These are phyloP conservation scores for Kryphioiulus occultus DNA, from an alignment of 2,888 invertebrate species.

Conservation along the genomic window DNA sequence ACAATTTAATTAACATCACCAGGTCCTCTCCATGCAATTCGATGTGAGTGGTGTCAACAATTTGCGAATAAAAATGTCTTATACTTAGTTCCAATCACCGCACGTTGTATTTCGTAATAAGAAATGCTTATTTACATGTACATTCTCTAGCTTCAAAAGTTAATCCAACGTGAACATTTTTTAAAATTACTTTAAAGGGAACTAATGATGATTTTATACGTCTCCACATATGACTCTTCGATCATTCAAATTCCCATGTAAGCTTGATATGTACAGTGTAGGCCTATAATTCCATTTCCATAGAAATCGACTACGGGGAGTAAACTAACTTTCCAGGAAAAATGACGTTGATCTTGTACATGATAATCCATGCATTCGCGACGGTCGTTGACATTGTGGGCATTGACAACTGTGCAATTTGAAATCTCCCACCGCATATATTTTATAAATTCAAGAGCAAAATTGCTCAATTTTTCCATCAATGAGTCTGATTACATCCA, in stretches of 20 bases:
- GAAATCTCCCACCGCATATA: slow-evolving; percentile 21
- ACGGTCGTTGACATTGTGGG: neutral
- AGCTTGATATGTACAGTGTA: neutral
- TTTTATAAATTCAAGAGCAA: slow-evolving; percentile 33
- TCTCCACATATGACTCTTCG: neutral
- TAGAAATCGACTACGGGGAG: neutral
- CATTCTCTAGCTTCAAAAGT: no score
- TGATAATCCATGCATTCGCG: slow-evolving; percentile 2
- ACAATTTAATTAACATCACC: neutral
- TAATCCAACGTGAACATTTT: neutral
- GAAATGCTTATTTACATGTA: no score
- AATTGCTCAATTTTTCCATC: slow-evolving; percentile 36
- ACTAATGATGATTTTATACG: neutral
- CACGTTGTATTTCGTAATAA: neutral
- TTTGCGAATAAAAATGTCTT: neutral
- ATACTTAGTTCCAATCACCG: no score
- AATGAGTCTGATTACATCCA: slow-evolving; percentile 36
- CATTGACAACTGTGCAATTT: slow-evolving; percentile 2
- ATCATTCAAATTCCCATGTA: neutral
- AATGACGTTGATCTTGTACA: slow-evolving; percentile 13
- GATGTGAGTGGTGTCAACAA: no score
- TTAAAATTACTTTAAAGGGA: neutral
- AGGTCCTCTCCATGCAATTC: neutral
- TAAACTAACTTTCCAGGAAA: neutral
- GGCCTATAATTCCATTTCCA: neutral